These are phyloP conservation scores for Dolichomitus sp. DNA, from an alignment of 2,888 invertebrate genomes.

Conservation along the genomic window DNA sequence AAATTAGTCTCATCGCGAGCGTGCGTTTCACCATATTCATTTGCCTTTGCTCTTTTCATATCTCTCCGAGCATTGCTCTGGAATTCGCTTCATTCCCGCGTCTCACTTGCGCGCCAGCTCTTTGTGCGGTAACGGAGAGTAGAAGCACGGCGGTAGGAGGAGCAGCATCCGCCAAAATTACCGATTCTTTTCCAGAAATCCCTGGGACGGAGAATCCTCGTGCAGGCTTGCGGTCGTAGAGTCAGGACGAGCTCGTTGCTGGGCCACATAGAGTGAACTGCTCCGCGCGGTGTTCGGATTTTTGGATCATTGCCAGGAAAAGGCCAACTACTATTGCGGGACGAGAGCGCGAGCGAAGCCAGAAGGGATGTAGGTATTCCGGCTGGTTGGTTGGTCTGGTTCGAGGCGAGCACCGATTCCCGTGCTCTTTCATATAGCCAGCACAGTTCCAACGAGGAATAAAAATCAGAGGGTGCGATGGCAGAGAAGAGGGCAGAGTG, in stretches of 20 bases:
- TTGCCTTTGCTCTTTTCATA: slow-evolving; percentile 31
- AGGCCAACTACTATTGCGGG: slow-evolving; percentile 29
- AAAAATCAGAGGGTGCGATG: slow-evolving; percentile 36
- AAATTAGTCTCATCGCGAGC: slow-evolving; percentile 2
- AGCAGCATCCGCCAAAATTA: slow-evolving; percentile 59
- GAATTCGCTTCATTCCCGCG: slow-evolving; percentile 35
- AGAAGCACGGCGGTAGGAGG: not conserved
- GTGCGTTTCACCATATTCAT: slow-evolving; percentile 16
- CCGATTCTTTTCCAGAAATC: slow-evolving; percentile 58
- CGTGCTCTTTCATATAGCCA: slow-evolving; percentile 12
- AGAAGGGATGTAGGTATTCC: slow-evolving; percentile 27
- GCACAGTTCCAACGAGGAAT: slow-evolving; percentile 31
- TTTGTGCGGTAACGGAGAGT: slow-evolving; percentile 20
- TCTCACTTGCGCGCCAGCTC: slow-evolving; percentile 19
- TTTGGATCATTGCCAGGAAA: slow-evolving; percentile 58
- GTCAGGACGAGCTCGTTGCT: slow-evolving; percentile 25
- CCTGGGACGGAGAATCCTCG: slow-evolving; percentile 46
- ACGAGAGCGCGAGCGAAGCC: slow-evolving; percentile 10
- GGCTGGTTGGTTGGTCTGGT: slow-evolving; percentile 8
- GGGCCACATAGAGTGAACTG: not conserved
- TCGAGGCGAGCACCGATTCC: slow-evolving; percentile 17
- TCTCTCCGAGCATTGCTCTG: slow-evolving; percentile 24
- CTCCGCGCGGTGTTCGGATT: slow-evolving; percentile 52
- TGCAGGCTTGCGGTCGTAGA: slow-evolving; percentile 31
- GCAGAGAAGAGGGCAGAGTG: not conserved